phyloP scores from a whole-genome alignment of 2,797 vertebrate genomes.

The Liparis tanakae region DNA sequence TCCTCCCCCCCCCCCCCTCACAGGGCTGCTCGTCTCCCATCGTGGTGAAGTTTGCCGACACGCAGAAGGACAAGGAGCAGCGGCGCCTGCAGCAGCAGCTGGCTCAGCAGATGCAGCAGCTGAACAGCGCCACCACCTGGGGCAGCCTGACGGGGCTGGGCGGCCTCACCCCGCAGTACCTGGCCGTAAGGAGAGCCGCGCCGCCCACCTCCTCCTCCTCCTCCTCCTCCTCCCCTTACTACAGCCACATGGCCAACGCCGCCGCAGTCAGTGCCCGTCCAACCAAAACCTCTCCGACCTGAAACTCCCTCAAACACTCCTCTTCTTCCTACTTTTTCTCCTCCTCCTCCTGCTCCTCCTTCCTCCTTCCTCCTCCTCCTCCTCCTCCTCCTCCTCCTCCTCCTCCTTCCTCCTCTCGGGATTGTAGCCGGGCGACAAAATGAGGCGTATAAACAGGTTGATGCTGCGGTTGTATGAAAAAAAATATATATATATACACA shows the following conservation, averaged over 20 bases:
- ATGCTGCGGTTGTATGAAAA: too few species aligned
- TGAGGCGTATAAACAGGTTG: slow-evolving; percentile 52
- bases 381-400: background rate
- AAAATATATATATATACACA: too few species aligned
- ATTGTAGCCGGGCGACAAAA: slow-evolving; percentile 29
- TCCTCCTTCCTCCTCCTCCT: slow-evolving; percentile 19
- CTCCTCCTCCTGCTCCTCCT: slow-evolving; percentile 2
- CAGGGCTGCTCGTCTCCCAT: slow-evolving; percentile 99
- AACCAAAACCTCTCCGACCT: too few species aligned
- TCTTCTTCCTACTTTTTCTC: slow-evolving; percentile 5
- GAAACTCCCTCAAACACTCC: slow-evolving; percentile 6
- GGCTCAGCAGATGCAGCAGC: slow-evolving; percentile 99
- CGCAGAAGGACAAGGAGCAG: slow-evolving; percentile 99
- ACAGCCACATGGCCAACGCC: slow-evolving; percentile 74
- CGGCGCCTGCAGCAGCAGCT: slow-evolving; percentile 98
- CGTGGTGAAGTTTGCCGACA: slow-evolving; percentile 99
- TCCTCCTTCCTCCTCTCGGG: slow-evolving; percentile 21
- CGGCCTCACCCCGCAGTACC: slow-evolving; percentile 97
- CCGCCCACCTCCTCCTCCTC: slow-evolving; percentile 62
- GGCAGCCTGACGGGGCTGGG: slow-evolving; percentile 97
- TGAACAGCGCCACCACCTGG: slow-evolving; percentile 99
- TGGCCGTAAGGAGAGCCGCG: slow-evolving; percentile 93
- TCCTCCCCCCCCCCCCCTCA: background rate
- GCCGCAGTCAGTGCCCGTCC: slow-evolving; percentile 79
- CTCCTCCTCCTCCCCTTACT: slow-evolving; percentile 48